Conservation (phyloP, 2,113 vertebrate genomes). For the Albula goreensis region DNA sequence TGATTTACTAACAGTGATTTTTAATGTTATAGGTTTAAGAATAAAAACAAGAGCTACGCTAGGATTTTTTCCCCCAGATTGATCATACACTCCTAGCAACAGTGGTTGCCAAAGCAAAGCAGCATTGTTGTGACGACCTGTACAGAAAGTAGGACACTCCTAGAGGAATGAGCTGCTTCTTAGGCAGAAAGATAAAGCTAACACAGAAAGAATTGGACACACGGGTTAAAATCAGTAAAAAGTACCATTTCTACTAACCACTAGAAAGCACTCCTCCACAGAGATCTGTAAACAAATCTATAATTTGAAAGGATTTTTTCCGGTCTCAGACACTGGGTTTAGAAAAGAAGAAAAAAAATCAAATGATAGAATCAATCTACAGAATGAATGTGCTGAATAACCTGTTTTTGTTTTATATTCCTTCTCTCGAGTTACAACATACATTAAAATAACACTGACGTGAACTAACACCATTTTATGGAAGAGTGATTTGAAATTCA, state of each 20-base stretch:
- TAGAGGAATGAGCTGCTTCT: not conserved
- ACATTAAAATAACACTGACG: not conserved
- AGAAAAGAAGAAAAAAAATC: not conserved
- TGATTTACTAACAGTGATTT: not conserved
- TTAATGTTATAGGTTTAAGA: not conserved
- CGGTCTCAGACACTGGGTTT: not conserved
- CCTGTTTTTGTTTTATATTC: not conserved
- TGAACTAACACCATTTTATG: not conserved
- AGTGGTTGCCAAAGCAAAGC: conserved; percentile 45
- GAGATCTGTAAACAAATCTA: not conserved
- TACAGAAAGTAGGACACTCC: conserved; percentile 28
- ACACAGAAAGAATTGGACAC: not conserved
- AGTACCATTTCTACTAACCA: not conserved
- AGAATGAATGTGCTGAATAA: not conserved
- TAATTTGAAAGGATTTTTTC: not conserved
- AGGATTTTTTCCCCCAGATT: not conserved
- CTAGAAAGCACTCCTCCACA: not conserved
- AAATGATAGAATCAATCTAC: not conserved
- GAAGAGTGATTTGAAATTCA: too few relatives aligned
- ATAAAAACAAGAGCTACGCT: not conserved
- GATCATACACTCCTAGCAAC: conserved; percentile 28
- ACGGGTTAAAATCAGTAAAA: not conserved
- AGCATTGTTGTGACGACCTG: conserved; percentile 27
- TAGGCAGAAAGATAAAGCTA: not conserved
- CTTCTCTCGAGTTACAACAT: not conserved